These are phyloP conservation scores for Sander lucioperca DNA, from an alignment of 2,113 vertebrate species.

Conservation along the genomic window DNA sequence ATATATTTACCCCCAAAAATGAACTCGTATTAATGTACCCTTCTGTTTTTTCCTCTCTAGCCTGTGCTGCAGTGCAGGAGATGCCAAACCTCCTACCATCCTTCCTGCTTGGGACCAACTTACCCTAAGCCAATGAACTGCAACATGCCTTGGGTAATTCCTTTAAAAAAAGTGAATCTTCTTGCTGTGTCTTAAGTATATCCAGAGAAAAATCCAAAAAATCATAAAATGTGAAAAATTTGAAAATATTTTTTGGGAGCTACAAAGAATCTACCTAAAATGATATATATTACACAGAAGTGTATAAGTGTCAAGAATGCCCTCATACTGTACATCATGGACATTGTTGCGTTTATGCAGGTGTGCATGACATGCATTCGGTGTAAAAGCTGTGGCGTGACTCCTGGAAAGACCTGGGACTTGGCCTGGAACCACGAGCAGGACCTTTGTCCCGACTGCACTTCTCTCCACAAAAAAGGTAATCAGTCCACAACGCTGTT, in stretches of 20 bases:
- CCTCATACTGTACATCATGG: not conserved
- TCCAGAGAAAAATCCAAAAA: not conserved
- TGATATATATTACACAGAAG: not conserved
- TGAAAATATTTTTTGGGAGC: no score
- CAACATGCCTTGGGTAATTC: conserved; percentile 88
- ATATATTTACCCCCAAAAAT: not conserved
- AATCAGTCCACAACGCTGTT: not conserved
- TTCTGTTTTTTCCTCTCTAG: conserved; percentile 64
- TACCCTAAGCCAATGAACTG: conserved; percentile 90
- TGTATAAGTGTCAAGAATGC: not conserved
- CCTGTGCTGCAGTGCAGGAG: conserved; percentile 91
- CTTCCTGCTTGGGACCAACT: conserved; percentile 91
- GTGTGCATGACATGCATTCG: conserved; percentile 91
- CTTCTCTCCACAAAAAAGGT: conserved; percentile 89
- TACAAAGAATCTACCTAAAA: not conserved
- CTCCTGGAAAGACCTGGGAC: conserved; percentile 90
- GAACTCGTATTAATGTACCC: not conserved
- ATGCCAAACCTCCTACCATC: conserved; percentile 91
- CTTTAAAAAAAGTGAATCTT: not conserved
- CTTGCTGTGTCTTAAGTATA: not conserved
- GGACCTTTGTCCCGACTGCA: conserved; percentile 90
- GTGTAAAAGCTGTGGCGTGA: conserved; percentile 93
- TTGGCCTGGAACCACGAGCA: conserved; percentile 88
- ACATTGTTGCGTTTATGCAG: conserved; percentile 70
- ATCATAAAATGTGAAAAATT: no score